Evolutionary conservation across 2,888 invertebrate species (phyloP).

Genomic region (Cremastinae sp.): DNA sequence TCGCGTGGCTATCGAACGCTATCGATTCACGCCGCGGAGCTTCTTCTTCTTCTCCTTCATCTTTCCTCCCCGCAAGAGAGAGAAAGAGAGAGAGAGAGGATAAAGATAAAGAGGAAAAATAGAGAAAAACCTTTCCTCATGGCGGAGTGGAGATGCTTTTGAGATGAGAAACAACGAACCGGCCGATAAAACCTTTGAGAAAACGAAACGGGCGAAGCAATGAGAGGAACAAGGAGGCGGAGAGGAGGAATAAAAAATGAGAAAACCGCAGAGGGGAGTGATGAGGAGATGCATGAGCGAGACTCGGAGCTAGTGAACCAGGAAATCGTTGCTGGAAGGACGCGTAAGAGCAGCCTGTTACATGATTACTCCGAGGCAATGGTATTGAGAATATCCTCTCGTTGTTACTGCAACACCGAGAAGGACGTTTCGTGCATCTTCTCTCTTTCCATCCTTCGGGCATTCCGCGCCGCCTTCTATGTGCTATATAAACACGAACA

Average conservation of each 20-base stretch:
- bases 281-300: constrained; percentile 36
- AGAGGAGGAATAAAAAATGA: constrained; percentile 28
- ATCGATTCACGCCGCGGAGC: constrained; percentile 52
- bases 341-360: constrained; percentile 57
- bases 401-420: constrained; percentile 29
- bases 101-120: no score
- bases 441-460: no score
- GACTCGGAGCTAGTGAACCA: constrained; percentile 53
- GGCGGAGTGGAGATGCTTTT: constrained; percentile 25
- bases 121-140: constrained; percentile 19
- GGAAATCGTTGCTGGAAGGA: constrained; percentile 54
- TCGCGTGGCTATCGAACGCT: constrained; percentile 56
- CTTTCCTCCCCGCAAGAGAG: constrained; percentile 15
- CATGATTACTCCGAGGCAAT: constrained; percentile 48
- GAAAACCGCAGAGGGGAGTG: constrained; percentile 36
- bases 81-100: constrained; percentile 23
- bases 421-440: no score
- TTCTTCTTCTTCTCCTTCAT: constrained; percentile 39
- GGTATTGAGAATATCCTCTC: constrained; percentile 44
- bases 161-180: constrained; percentile 47
- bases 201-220: constrained; percentile 55
- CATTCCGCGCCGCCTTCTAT: no score
- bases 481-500: no score
- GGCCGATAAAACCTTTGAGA: constrained; percentile 62
- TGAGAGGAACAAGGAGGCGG: constrained; percentile 20